These are phyloP conservation scores for Spheniscus humboldti DNA, from an alignment of 2,797 vertebrate genomes.

Conservation along the genomic window DNA sequence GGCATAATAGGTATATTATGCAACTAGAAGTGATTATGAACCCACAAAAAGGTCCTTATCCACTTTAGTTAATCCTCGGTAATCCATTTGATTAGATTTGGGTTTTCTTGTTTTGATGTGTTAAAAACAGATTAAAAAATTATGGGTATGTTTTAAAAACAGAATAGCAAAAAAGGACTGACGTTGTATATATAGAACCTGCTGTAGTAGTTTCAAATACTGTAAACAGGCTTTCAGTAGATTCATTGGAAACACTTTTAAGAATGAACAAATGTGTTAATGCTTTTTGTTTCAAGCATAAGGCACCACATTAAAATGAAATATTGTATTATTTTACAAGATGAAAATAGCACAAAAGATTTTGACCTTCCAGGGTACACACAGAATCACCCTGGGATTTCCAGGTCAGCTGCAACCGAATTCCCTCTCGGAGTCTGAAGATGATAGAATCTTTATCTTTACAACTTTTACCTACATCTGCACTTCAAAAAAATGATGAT, in stretches of 20 bases:
- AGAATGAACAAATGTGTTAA: not conserved
- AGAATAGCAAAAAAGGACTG: not conserved
- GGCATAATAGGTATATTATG: not conserved
- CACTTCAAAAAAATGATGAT: not conserved
- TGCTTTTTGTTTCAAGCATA: not conserved
- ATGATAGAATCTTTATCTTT: not conserved
- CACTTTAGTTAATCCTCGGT: not conserved
- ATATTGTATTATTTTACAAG: not conserved
- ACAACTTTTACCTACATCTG: not conserved
- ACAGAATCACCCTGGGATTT: not conserved
- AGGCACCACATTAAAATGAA: not conserved
- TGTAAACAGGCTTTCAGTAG: not conserved
- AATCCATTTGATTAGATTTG: not conserved
- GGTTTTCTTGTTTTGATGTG: not conserved
- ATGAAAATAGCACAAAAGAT: not conserved
- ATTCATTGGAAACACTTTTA: not conserved
- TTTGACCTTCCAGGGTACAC: not conserved
- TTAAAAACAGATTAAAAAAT: not conserved
- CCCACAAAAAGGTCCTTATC: not conserved
- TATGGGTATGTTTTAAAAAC: not conserved
- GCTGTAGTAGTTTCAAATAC: not conserved
- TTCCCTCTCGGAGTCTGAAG: not conserved
- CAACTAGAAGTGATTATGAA: not conserved
- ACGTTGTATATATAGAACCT: not conserved
- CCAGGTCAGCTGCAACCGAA: not conserved